phyloP scores from a whole-genome alignment of 2,888 invertebrate species.

The Leistus spinibarbis region DNA sequence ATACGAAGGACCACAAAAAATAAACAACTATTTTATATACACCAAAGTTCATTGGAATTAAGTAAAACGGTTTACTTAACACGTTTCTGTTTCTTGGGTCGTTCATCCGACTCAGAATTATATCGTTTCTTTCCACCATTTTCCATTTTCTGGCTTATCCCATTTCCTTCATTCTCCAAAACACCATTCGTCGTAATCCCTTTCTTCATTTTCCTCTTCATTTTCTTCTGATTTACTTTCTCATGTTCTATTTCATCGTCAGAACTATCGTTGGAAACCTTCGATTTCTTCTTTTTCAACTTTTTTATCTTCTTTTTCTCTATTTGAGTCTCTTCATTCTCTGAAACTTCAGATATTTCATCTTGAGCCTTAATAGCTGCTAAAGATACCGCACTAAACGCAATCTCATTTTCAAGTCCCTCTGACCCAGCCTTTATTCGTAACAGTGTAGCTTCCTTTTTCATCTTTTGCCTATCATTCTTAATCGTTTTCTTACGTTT shows the following conservation, averaged over 20 bases:
- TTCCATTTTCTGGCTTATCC: background rate
- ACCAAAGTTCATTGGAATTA: background rate
- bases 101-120: conserved; percentile 20
- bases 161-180: background rate
- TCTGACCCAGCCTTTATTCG: conserved; percentile 58
- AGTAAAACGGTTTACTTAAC: conserved; percentile 2
- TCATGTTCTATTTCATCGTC: conserved; percentile 43
- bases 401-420: conserved; percentile 53
- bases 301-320: conserved; percentile 39
- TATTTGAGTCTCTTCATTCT: conserved; percentile 43
- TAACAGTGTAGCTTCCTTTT: conserved; percentile 58
- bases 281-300: conserved; percentile 39
- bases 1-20: background rate
- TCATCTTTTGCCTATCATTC: conserved; percentile 56
- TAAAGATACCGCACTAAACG: conserved; percentile 48
- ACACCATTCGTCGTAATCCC: background rate
- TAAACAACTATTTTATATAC: background rate
- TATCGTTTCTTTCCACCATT: background rate
- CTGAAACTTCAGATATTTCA: conserved; percentile 39
- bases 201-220: background rate
- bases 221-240: too few relatives aligned
- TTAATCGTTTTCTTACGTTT: conserved; percentile 50
- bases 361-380: conserved; percentile 4
- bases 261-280: conserved; percentile 42
- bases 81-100: conserved; percentile 16